phyloP scores from a whole-genome alignment of 2,888 invertebrate genomes.

The Pammene fasciana region DNA sequence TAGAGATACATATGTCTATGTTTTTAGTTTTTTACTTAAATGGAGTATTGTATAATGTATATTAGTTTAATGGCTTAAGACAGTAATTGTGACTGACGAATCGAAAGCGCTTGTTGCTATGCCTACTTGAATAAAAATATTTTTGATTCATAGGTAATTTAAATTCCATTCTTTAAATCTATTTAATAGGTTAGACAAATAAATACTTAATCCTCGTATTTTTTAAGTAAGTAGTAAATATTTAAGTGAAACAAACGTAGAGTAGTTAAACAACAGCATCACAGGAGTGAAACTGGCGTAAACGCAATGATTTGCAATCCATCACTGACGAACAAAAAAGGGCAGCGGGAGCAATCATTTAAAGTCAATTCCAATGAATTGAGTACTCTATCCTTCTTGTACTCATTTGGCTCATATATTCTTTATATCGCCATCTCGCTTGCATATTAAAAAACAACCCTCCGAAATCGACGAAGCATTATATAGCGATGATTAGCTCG shows the following conservation, averaged over 20 bases:
- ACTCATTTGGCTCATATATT: slow-evolving; percentile 46
- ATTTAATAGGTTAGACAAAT: not conserved
- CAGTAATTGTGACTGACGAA: no score
- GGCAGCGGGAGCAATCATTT: slow-evolving; percentile 74
- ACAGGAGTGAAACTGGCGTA: slow-evolving; percentile 54
- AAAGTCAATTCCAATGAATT: slow-evolving; percentile 81
- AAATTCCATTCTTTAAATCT: no score
- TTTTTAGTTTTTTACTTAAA: no score
- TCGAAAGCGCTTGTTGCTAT: no score
- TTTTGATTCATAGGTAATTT: no score
- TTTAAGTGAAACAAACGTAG: slow-evolving; percentile 37
- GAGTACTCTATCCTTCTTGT: slow-evolving; percentile 56
- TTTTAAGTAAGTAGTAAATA: not conserved
- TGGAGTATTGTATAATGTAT: no score
- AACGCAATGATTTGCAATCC: slow-evolving; percentile 76
- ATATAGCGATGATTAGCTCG: slow-evolving; percentile 82
- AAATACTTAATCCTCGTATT: not conserved
- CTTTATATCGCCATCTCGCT: slow-evolving; percentile 53
- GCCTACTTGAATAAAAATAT: no score
- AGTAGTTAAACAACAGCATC: slow-evolving; percentile 43
- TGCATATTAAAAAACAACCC: slow-evolving; percentile 69
- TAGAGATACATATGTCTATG: no score
- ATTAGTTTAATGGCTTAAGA: no score
- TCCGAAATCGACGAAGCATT: slow-evolving; percentile 73
- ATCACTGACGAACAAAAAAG: slow-evolving; percentile 77